Conservation (phyloP, 2,888 invertebrate genomes). For the Empis livida region DNA sequence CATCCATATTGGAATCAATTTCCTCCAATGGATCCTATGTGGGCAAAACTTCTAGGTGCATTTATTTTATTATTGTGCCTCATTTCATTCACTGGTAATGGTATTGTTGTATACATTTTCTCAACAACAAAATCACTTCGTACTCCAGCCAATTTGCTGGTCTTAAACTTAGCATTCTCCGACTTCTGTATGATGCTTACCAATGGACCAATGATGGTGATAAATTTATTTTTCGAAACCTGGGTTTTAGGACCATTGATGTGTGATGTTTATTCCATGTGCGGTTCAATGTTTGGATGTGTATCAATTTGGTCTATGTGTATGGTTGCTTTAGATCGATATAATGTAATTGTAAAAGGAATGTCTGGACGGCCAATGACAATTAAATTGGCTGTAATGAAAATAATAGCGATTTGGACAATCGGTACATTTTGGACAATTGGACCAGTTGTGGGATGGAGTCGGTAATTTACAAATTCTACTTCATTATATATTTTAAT, state of each 20-base stretch:
- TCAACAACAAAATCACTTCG: slow-evolving; percentile 43
- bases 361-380: slow-evolving; percentile 75
- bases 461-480: slow-evolving; percentile 48
- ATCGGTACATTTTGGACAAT: slow-evolving; percentile 69
- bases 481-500: neutral
- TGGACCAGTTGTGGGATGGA: slow-evolving; percentile 80
- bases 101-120: slow-evolving; percentile 34
- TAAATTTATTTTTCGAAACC: slow-evolving; percentile 32
- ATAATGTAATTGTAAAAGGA: slow-evolving; percentile 88
- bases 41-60: slow-evolving; percentile 71
- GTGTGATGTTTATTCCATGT: slow-evolving; percentile 77
- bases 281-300: slow-evolving; percentile 80
- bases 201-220: slow-evolving; percentile 35
- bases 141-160: slow-evolving; percentile 81
- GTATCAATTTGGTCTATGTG: slow-evolving; percentile 89
- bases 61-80: slow-evolving; percentile 61
- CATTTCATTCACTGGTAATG: slow-evolving; percentile 32
- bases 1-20: slow-evolving; percentile 77
- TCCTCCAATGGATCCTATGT: slow-evolving; percentile 77
- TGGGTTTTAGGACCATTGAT: slow-evolving; percentile 48
- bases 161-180: slow-evolving; percentile 83
- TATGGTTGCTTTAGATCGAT: slow-evolving; percentile 82
- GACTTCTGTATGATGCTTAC: slow-evolving; percentile 80
- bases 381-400: slow-evolving; percentile 61
- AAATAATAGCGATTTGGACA: slow-evolving; percentile 67